A percentile compares a stretch with the other conserved stretches of the same genome.
Conservation (phyloP, 2,797 vertebrate species). For the Sebastolobus alascanus region DNA sequence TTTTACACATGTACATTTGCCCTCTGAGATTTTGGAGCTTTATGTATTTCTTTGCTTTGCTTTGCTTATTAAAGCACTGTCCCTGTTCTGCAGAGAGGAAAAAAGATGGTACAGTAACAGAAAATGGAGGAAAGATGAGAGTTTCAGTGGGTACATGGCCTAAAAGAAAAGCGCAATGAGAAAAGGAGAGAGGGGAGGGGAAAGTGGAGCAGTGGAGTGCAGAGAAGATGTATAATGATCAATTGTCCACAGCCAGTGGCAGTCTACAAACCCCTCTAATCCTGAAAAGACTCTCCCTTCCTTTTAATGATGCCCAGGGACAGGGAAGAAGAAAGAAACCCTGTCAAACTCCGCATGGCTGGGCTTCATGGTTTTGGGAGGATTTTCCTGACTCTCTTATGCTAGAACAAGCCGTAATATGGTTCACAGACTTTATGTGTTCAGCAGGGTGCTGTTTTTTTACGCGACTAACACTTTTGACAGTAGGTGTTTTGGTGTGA, state of each 20-base stretch:
- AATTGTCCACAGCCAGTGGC: slow-evolving; percentile 55
- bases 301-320: slow-evolving; percentile 67
- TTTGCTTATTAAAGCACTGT: slow-evolving; percentile 15
- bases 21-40: background rate
- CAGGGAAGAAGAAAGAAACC: slow-evolving; percentile 38
- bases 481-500: background rate
- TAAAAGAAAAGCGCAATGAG: slow-evolving; percentile 23
- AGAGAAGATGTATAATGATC: slow-evolving; percentile 61
- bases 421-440: slow-evolving; percentile 2
- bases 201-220: slow-evolving; percentile 12
- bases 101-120: background rate
- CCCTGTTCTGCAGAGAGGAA: background rate
- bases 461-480: background rate
- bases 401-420: slow-evolving; percentile 10
- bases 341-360: slow-evolving; percentile 23
- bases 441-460: background rate
- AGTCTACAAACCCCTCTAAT: slow-evolving; percentile 63
- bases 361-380: slow-evolving; percentile 37
- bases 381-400: slow-evolving; percentile 38
- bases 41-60: background rate
- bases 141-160: slow-evolving; percentile 6
- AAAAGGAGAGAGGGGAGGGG: background rate
- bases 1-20: background rate
- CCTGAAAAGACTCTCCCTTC: slow-evolving; percentile 49
- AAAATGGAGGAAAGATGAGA: background rate